These are phyloP conservation scores for Clarias magur DNA, from an alignment of 2,113 vertebrate genomes.

Conservation along the genomic window DNA sequence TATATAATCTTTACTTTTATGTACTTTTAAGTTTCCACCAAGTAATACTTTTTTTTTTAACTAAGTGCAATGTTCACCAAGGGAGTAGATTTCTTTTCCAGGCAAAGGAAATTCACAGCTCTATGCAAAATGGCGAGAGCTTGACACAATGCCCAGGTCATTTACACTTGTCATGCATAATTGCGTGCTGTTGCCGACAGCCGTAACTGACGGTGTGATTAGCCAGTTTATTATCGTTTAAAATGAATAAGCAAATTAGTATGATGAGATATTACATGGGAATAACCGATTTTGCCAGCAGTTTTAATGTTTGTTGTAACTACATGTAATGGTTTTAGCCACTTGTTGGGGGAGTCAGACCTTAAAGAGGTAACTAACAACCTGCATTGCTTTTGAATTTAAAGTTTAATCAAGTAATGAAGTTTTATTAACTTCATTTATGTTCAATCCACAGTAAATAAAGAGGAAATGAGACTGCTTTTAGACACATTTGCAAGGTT, in stretches of 20 bases:
- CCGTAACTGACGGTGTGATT: constrained; percentile 11
- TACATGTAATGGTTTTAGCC: background rate
- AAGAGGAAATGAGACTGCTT: background rate
- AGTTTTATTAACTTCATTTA: background rate
- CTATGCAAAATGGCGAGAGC: constrained; percentile 25
- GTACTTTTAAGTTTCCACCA: background rate
- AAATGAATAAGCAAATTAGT: background rate
- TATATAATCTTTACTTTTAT: constrained; percentile 11
- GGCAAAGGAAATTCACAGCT: constrained; percentile 28
- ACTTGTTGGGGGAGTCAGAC: background rate
- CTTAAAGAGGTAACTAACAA: background rate
- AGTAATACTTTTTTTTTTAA: background rate
- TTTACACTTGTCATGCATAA: constrained; percentile 36
- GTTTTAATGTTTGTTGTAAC: background rate
- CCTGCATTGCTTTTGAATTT: background rate
- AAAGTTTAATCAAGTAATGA: background rate
- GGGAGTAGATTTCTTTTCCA: constrained; percentile 24
- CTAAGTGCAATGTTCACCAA: background rate
- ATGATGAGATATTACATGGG: background rate
- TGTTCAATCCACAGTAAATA: background rate
- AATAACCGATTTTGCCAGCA: background rate
- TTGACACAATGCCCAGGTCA: constrained; percentile 17
- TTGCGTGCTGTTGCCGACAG: constrained; percentile 18
- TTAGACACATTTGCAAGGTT: background rate
- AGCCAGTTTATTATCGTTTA: background rate